These are phyloP conservation scores for Toxotes lorentzi DNA, from an alignment of 2,797 vertebrate species.

Conservation along the genomic window DNA sequence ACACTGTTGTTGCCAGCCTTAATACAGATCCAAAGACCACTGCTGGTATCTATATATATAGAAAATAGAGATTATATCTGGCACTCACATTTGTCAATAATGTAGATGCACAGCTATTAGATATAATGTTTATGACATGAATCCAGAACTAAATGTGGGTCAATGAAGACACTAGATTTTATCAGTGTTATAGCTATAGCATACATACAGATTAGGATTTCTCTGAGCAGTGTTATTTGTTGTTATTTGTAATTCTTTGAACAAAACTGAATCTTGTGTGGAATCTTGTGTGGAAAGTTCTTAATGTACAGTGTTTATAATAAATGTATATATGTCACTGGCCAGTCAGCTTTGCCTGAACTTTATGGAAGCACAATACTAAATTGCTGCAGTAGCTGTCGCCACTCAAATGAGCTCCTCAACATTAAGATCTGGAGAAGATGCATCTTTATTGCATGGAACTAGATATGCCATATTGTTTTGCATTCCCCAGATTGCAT, in stretches of 20 bases:
- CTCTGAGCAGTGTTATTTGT: not conserved
- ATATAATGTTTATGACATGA: slow-evolving; percentile 5
- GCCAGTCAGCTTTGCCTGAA: not conserved
- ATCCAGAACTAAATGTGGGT: slow-evolving; percentile 15
- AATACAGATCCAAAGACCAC: slow-evolving; percentile 11
- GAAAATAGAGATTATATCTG: not conserved
- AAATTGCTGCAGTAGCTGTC: not conserved
- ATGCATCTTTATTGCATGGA: not conserved
- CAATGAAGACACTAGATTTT: not conserved
- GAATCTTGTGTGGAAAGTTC: slow-evolving; percentile 25
- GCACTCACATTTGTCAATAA: not conserved
- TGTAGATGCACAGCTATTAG: not conserved
- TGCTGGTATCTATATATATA: not conserved
- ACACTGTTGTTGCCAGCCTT: slow-evolving; percentile 39
- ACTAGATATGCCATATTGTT: slow-evolving; percentile 7
- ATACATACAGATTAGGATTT: not conserved
- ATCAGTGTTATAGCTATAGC: slow-evolving; percentile 46
- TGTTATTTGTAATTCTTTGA: not conserved
- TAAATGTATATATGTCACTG: slow-evolving; percentile 64
- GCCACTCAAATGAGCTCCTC: not conserved
- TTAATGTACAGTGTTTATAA: slow-evolving; percentile 75
- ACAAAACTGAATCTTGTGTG: not conserved
- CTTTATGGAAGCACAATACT: not conserved
- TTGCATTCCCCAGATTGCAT: slow-evolving; percentile 11
- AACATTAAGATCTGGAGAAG: not conserved